phyloP scores from a whole-genome alignment of 1,140 invertebrate genomes.

The Hylaeus anthracinus region DNA sequence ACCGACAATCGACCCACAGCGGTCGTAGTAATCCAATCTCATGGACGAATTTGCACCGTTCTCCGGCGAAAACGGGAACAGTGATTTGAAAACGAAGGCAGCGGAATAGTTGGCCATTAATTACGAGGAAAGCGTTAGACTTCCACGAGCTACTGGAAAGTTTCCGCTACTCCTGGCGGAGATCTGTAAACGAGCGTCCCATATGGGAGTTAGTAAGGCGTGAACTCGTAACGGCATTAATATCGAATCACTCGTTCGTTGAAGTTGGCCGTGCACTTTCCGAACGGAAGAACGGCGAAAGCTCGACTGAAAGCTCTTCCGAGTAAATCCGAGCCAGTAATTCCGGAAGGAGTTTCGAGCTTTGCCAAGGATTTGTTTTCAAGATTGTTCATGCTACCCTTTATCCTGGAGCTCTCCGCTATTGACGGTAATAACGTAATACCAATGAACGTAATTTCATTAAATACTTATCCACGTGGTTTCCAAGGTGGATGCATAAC shows the following conservation, averaged over 20 bases:
- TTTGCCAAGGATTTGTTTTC: slow-evolving; percentile 57
- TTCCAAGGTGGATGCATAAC: neutral
- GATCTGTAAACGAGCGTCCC: slow-evolving; percentile 39
- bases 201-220: slow-evolving; percentile 47
- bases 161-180: slow-evolving; percentile 21
- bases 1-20: too few relatives aligned
- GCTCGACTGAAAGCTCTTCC: slow-evolving; percentile 49
- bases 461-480: neutral
- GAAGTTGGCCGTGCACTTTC: slow-evolving; percentile 50
- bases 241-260: slow-evolving; percentile 64
- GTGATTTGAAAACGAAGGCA: slow-evolving; percentile 12
- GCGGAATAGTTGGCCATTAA: slow-evolving; percentile 52
- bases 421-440: slow-evolving; percentile 20
- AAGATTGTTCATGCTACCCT: slow-evolving; percentile 39
- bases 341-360: slow-evolving; percentile 57
- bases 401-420: neutral
- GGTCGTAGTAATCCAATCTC: too few relatives aligned
- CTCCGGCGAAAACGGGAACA: too few relatives aligned
- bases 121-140: slow-evolving; percentile 50
- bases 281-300: slow-evolving; percentile 51
- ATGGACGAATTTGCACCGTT: too few relatives aligned
- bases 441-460: slow-evolving; percentile 1
- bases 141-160: slow-evolving; percentile 42
- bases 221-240: slow-evolving; percentile 64
- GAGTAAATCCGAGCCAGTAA: slow-evolving; percentile 59